Evolutionary conservation across 2,113 vertebrate genomes (phyloP), one percentile per base, ranked within the genome.

Genomic region (Neogale vison): DNA sequence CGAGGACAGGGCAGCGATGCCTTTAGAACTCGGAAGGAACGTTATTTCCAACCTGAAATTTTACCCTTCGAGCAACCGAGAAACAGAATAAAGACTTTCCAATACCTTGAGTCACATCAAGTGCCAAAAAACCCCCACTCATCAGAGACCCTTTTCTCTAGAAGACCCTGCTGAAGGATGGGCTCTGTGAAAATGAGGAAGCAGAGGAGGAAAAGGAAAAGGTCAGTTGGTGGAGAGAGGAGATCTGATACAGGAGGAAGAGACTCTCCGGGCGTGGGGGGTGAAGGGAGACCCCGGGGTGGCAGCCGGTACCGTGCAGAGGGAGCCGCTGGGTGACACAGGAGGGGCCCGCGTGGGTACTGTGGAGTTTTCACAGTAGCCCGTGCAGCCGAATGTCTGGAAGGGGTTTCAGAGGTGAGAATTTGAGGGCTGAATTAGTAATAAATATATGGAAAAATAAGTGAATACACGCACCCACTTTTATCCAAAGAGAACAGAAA

Each of bases 381-480:
- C 59, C 0, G 0, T 29, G 50, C 26, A 29, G 20, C 18, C 6
- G 34, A 36, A 39, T 2, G 4, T 31, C 67, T 59, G n/a, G 10
- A 86, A 72, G 17, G 52, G 42, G 2, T 57, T 26, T 18, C 26
- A 31, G 24, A 86, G 57, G 20, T 13, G 23, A 67, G 50, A 31
- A 77, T n/a, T 10, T 47, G 45, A 42, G 74, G 59, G 2, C 12
- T 29, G 20, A 76, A 63, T 57, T 63, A 59, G 42, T 74, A 67
- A 90, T 34, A 50, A 29, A 65, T 63, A 36, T 63, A 42, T 23
- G 85, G 34, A 36, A 81, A 71, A 76, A 55, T 39, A 71, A 74
- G 55, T 50, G 45, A 7, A 61, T 2, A 20, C 36, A 55, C 69
- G 36, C 69, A 74, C 80, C 26, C 55, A 55, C 18, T 36, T 45